These are phyloP conservation scores for Microhierax caerulescens DNA, from an alignment of 2,797 vertebrate genomes.

Conservation along the genomic window DNA sequence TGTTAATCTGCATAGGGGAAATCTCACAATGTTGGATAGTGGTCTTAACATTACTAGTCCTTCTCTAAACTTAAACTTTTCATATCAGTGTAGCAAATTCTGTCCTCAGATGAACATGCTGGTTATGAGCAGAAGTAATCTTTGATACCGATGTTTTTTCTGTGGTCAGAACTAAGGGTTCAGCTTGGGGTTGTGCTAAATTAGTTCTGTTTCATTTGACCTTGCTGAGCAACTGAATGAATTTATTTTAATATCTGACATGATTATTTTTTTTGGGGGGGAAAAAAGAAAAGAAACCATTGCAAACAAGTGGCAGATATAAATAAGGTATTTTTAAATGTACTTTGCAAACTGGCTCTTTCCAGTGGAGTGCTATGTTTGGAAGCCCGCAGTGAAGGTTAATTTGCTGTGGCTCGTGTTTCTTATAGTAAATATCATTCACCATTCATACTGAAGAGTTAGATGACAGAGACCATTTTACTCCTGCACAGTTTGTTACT, in stretches of 20 bases:
- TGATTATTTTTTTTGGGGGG: background rate
- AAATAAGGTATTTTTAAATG: background rate
- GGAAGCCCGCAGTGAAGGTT: background rate
- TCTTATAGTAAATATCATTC: background rate
- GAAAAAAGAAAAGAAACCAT: background rate
- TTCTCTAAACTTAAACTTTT: background rate
- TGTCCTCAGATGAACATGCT: background rate
- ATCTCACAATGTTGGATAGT: rapidly evolving
- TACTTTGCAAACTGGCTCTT: background rate
- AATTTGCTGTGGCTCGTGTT: background rate
- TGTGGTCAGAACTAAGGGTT: background rate
- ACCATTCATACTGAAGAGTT: background rate
- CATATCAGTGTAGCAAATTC: background rate
- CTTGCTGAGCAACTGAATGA: background rate
- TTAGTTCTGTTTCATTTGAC: background rate
- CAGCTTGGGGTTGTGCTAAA: background rate
- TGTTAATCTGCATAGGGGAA: background rate
- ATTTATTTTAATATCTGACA: background rate
- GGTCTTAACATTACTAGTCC: rapidly evolving
- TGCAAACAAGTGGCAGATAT: background rate
- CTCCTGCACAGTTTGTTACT: background rate
- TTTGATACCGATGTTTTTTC: background rate
- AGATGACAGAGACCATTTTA: background rate
- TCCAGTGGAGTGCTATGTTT: background rate
- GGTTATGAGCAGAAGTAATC: background rate